These are phyloP conservation scores for Neofelis nebulosa DNA, from an alignment of 2,113 vertebrate genomes.

Conservation along the genomic window DNA sequence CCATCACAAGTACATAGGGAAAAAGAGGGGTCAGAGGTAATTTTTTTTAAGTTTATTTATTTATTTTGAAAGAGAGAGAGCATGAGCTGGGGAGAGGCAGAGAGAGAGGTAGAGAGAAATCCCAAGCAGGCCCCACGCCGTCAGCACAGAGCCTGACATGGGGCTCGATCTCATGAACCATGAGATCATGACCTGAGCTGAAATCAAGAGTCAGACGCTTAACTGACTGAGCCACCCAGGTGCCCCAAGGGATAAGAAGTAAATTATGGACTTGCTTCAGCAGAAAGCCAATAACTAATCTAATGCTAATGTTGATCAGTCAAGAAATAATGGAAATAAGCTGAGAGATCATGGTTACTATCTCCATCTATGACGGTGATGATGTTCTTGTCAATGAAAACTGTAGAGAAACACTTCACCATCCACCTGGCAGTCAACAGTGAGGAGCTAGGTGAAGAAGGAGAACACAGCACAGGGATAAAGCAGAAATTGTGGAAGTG, in stretches of 20 bases:
- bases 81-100: no score
- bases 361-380: neutral
- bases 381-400: neutral
- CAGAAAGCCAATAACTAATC: neutral
- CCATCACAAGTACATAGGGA: neutral
- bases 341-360: neutral
- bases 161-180: no score
- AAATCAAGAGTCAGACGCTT: no score
- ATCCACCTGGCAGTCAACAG: neutral
- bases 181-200: no score
- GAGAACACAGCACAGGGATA: neutral
- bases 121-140: no score
- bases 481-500: neutral
- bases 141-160: no score
- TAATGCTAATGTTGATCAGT: neutral
- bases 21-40: neutral
- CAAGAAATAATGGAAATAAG: neutral
- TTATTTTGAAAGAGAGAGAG: no score
- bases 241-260: neutral
- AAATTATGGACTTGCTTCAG: neutral
- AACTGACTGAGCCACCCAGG: no score
- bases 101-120: no score
- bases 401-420: neutral
- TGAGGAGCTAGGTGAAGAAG: neutral
- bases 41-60: no score